Evolutionary conservation across 2,113 vertebrate genomes (phyloP).

Genomic region (Elephas maximus): DNA sequence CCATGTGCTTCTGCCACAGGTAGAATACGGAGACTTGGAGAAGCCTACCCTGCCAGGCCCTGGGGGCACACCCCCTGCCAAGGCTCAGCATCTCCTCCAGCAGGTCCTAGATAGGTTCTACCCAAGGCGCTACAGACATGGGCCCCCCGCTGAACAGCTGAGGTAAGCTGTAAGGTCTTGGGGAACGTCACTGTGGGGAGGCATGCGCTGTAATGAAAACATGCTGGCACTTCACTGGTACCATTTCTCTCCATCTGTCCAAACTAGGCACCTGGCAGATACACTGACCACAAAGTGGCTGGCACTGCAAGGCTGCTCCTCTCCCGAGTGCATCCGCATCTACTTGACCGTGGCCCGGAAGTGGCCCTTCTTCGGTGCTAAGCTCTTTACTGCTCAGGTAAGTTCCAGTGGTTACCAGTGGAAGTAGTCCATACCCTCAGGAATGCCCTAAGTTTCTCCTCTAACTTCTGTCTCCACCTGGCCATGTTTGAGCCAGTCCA

Average conservation of each 20-base stretch:
- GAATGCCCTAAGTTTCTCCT: background rate
- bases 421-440: background rate
- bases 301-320: slow-evolving; percentile 93
- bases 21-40: slow-evolving; percentile 97
- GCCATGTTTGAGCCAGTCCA: background rate
- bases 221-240: background rate
- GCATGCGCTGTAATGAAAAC: background rate
- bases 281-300: slow-evolving; percentile 94
- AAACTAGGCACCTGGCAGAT: slow-evolving; percentile 92
- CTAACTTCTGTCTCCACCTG: background rate
- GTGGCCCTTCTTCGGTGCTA: slow-evolving; percentile 97
- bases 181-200: background rate
- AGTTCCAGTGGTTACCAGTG: background rate
- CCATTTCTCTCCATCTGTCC: slow-evolving; percentile 24
- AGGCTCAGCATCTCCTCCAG: slow-evolving; percentile 94
- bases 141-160: slow-evolving; percentile 93
- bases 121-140: slow-evolving; percentile 94
- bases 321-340: slow-evolving; percentile 96
- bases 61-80: slow-evolving; percentile 88
- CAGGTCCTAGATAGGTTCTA: slow-evolving; percentile 97
- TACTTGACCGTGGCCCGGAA: slow-evolving; percentile 97
- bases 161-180: slow-evolving; percentile 88
- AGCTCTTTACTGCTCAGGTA: slow-evolving; percentile 96
- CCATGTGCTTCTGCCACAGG: slow-evolving; percentile 86
- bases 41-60: slow-evolving; percentile 89